Evolutionary conservation across 2,797 vertebrate species (phyloP).

Genomic region (Gastrophryne carolinensis): DNA sequence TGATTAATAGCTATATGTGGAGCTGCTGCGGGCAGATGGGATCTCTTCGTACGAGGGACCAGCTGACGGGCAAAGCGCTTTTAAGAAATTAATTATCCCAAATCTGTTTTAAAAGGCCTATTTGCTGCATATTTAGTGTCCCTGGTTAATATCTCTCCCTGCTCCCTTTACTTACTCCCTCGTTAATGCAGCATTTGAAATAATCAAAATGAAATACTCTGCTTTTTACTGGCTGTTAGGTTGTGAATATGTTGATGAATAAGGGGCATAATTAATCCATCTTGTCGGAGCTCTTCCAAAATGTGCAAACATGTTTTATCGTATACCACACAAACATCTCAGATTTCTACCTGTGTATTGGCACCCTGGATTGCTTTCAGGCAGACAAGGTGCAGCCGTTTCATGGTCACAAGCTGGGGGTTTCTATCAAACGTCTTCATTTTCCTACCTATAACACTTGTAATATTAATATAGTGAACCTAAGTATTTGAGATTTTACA

Average conservation of each 20-base stretch:
- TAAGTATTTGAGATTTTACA: too few relatives aligned
- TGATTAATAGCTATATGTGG: conserved; percentile 15
- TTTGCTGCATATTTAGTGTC: conserved; percentile 40
- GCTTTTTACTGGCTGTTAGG: conserved; percentile 62
- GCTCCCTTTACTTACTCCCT: conserved; percentile 34
- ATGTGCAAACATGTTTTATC: conserved; percentile 31
- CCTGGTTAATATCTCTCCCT: conserved; percentile 35
- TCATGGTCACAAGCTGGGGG: conserved; percentile 10
- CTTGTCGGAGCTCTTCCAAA: conserved; percentile 27
- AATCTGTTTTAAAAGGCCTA: conserved; percentile 31
- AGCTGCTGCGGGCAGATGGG: conserved; percentile 7
- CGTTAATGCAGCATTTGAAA: conserved; percentile 43
- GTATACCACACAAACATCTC: conserved; percentile 25
- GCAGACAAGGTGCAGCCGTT: conserved; percentile 6
- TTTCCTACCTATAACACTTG: too few relatives aligned
- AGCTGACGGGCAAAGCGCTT: neutral
- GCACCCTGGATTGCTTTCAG: conserved; percentile 6
- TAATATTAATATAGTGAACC: too few relatives aligned
- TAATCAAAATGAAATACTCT: conserved; percentile 69
- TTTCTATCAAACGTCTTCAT: conserved; percentile 18
- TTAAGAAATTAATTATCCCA: conserved; percentile 20
- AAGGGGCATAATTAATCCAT: conserved; percentile 52
- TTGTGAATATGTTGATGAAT: conserved; percentile 66
- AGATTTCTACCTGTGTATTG: conserved; percentile 17
- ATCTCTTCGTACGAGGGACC: conserved; percentile 19